Conservation (phyloP, 2,797 vertebrate species). For the Macroramphosus scolopax region DNA sequence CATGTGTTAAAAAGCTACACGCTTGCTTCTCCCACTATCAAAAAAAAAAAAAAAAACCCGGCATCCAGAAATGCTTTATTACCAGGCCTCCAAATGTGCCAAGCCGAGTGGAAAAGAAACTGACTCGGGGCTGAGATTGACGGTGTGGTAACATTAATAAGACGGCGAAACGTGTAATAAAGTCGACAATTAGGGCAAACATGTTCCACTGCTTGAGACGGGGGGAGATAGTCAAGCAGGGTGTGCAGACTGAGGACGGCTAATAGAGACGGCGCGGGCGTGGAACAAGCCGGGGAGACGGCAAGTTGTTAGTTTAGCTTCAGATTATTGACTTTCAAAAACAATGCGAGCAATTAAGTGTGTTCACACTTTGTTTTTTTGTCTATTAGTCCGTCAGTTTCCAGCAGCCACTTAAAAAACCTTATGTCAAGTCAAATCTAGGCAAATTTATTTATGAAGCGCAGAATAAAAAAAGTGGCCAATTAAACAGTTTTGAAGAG, state of each 20-base stretch:
- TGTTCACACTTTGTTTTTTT: slow-evolving; percentile 33
- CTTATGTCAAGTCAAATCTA: slow-evolving; percentile 38
- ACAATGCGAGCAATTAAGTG: slow-evolving; percentile 72
- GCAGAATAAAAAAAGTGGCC: slow-evolving; percentile 41
- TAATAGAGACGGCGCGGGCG: slow-evolving; percentile 57
- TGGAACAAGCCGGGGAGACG: slow-evolving; percentile 32
- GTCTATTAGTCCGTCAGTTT: slow-evolving; percentile 56
- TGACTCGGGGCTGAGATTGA: slow-evolving; percentile 62
- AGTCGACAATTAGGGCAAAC: slow-evolving; percentile 82
- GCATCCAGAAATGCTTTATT: slow-evolving; percentile 74
- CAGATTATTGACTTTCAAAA: slow-evolving; percentile 76
- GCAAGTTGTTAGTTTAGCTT: slow-evolving; percentile 67
- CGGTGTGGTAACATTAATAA: slow-evolving; percentile 70
- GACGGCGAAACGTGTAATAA: slow-evolving; percentile 80
- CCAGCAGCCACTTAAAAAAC: slow-evolving; percentile 52
- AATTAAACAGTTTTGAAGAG: slow-evolving; percentile 60
- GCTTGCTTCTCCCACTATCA: slow-evolving; percentile 69
- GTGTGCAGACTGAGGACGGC: slow-evolving; percentile 50
- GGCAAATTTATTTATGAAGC: slow-evolving; percentile 54
- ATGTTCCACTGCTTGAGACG: slow-evolving; percentile 78
- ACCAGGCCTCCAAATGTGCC: slow-evolving; percentile 70
- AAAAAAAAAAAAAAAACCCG: slow-evolving; percentile 37
- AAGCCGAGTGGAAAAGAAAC: slow-evolving; percentile 80
- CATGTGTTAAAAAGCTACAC: slow-evolving; percentile 77
- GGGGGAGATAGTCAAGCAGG: slow-evolving; percentile 62